Evolutionary conservation across 1,140 invertebrate genomes (phyloP), one percentile per base, ranked within the genome.

Genomic region (Phthorimaea operculella): DNA sequence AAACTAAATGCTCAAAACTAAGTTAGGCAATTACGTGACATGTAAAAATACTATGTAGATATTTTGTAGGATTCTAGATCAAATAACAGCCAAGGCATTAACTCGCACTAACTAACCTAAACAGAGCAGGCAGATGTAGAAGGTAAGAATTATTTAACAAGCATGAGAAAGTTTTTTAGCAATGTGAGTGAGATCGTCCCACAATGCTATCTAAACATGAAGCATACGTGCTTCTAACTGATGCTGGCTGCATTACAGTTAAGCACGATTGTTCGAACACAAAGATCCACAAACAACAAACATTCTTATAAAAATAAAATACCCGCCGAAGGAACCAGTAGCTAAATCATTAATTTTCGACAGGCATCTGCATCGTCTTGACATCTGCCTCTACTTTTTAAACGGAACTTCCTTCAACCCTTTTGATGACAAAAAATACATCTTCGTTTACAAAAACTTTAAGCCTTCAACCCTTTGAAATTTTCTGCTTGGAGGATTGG

Each of bases 371-470:
- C 60, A 56, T 18, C 55, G 52, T 67, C 66, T 70, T 70, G 62
- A 59, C 76, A 79, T 74, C 76, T 79, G 76, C 72, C 54, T 47
- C 44, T 47, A 47, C 44, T n/a, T 47, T 47, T 47, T 47, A 47
- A 47, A 47, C 15, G 44, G n/a, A 47, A 14, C 15, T 48, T 53
- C 51, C 21, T 28, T 6, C n/a, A n/a, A 69, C 70, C 68, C 71
- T 70, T 75, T 75, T 74, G 18, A 58, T 55, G 63, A 57, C 59
- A 66, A 70, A 70, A 72, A 74, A 74, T 58, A 62, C 64, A 67
- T 76, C 71, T 67, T 67, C 59, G 44, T 3, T 47, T 17, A 47
- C 44, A 47, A 58, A 65, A 59, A 64, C 69, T 11, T 47, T 47
- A 47, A 47, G 44, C 44, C 44, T 47, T 47, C 44, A 8, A 47